Evolutionary conservation across 2,113 vertebrate genomes (phyloP), one percentile per base, ranked within the genome.

Genomic region (Sarotherodon lohbergeri): DNA sequence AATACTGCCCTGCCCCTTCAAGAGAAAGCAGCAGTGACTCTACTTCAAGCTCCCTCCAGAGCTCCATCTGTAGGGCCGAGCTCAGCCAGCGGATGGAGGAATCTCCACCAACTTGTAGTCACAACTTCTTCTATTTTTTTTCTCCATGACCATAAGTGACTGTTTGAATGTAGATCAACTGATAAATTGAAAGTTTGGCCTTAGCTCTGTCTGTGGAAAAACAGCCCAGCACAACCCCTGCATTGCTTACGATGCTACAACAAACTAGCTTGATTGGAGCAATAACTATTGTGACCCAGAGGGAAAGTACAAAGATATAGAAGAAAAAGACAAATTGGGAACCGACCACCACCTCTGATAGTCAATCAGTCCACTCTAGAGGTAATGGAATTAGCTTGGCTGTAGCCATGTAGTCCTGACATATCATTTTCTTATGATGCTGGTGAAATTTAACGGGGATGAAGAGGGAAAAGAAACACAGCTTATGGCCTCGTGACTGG

Each of bases 351-450:
- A 46, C 22, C 39, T 73, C 22, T 43, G 17, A 50, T 32, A 39
- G 29, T 34, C 46, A 54, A 5, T 57, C 9, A 76, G 2, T 46
- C 4, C 41, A 6, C 17, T 50, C 24, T 36, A 27, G 57, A 73
- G 1, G 4, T 59, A 43, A 19, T 52, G 52, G 10, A 19, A 73
- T 80, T 73, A 68, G 61, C 39, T 36, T 3, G 12, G 27, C 48
- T 82, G 13, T 19, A 48, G 24, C 41, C 36, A 83, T 32, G 52
- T 39, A 32, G 17, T 12, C 34, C 11, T 24, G 7, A 34, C 50
- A 7, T 90, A 86, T 86, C 85, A 71, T 93, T 91, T 86, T 84
- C 82, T 92, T 92, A 89, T 85, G 85, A 89, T 32, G 82, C 83
- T 86, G 86, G 93, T 85, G 66, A 80, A 91, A 90, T 93, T 83